Conservation (phyloP, 2,113 vertebrate species). For the Sclerurus mexicanus region DNA sequence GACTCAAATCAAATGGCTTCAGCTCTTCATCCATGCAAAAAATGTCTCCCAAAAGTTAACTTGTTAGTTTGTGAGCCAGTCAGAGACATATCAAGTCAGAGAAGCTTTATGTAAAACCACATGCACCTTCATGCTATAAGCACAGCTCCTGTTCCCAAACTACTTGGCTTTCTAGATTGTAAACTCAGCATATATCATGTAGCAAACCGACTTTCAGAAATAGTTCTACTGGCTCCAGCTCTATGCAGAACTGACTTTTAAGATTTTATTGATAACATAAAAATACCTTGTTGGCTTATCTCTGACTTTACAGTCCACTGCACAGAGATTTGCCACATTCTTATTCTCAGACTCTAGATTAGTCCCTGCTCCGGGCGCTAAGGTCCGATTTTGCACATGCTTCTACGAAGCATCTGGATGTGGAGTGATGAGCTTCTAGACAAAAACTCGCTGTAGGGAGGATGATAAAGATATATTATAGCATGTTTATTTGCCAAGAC, state of each 20-base stretch:
- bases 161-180: not conserved
- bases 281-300: conserved; percentile 12
- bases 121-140: not conserved
- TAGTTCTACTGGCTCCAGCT: not conserved
- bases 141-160: not conserved
- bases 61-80: not conserved
- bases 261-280: conserved; percentile 16
- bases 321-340: not conserved
- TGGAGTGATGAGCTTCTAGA: conserved; percentile 8
- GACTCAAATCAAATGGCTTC: not conserved
- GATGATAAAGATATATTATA: conserved; percentile 14
- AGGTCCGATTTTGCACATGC: not conserved
- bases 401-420: not conserved
- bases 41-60: not conserved
- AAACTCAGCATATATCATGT: not conserved
- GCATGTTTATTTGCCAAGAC: conserved; percentile 20
- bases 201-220: not conserved
- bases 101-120: not conserved
- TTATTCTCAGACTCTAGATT: conserved; percentile 1
- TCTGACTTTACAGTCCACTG: not conserved
- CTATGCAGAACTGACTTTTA: not conserved
- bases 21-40: conserved; percentile 10
- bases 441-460: conserved; percentile 11
- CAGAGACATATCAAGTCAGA: not conserved
- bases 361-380: not conserved